phyloP scores from a whole-genome alignment of 1,140 invertebrate species.

The Propsilocerus akamusi region DNA sequence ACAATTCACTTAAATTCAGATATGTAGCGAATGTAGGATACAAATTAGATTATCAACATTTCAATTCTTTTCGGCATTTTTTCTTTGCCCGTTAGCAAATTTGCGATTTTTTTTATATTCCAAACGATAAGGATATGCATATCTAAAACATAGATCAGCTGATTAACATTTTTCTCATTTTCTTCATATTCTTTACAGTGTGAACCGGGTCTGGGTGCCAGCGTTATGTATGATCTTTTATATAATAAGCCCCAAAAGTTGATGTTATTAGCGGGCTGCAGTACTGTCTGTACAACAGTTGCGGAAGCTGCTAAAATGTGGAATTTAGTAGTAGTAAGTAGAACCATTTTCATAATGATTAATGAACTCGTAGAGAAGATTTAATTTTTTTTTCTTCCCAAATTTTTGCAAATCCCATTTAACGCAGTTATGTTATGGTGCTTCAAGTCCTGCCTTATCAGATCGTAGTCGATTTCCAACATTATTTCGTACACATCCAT shows the following conservation, averaged over 20 bases:
- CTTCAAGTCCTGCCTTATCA: conserved; percentile 94
- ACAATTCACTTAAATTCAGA: too few species aligned
- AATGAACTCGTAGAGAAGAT: too few species aligned
- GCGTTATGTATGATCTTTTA: conserved; percentile 95
- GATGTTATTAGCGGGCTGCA: conserved; percentile 90
- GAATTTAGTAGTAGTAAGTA: conserved; percentile 94
- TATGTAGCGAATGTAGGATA: too few species aligned
- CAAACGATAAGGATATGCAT: too few species aligned
- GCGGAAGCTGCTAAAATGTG: conserved; percentile 99
- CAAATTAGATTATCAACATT: too few species aligned
- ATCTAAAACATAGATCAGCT: too few species aligned
- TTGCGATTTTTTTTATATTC: too few species aligned
- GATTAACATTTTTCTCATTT: conserved; percentile 7
- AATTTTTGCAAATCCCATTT: conserved; percentile 8
- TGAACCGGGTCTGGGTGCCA: conserved; percentile 90
- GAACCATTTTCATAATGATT: too few species aligned
- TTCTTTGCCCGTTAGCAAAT: neutral
- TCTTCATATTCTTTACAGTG: conserved; percentile 48
- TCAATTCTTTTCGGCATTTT: too few species aligned
- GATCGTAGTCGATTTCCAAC: conserved; percentile 94
- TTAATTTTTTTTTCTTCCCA: neutral
- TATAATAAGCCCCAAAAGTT: conserved; percentile 93
- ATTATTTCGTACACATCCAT: conserved; percentile 96
- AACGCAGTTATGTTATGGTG: conserved; percentile 88
- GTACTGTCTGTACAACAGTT: conserved; percentile 97